A percentile compares a stretch with the other conserved stretches of the same genome.
Conservation (phyloP, 2,797 vertebrate genomes). For the Rhinatrema bivittatum region DNA sequence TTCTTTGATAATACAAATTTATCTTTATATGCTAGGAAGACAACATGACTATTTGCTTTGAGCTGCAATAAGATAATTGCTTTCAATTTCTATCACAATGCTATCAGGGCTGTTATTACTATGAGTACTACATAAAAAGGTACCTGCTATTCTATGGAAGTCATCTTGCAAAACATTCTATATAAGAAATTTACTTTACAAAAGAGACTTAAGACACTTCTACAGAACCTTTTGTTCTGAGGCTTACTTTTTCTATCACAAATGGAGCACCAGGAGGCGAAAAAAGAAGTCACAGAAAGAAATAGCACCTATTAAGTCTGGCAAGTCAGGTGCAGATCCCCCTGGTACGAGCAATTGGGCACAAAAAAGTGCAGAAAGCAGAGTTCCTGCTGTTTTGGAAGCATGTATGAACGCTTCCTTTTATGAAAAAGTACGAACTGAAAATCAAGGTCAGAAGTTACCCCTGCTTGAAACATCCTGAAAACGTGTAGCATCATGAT, state of each 20-base stretch:
- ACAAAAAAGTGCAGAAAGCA: not conserved
- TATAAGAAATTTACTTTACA: too few species aligned
- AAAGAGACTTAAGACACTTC: not conserved
- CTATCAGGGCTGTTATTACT: too few species aligned
- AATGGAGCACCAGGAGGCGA: not conserved
- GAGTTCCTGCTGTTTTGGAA: conserved; percentile 7
- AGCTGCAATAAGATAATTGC: too few species aligned
- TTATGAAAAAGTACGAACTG: not conserved
- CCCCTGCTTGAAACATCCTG: not conserved
- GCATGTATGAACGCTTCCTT: not conserved
- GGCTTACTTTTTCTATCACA: not conserved
- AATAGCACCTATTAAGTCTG: conserved; percentile 6
- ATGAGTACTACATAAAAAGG: too few species aligned
- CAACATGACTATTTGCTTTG: too few species aligned
- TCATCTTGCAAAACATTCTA: not conserved
- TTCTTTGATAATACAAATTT: too few species aligned
- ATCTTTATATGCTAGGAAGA: too few species aligned
- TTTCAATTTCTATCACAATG: too few species aligned
- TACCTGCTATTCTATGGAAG: not conserved
- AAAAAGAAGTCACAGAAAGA: conserved; percentile 3
- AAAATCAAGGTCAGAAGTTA: too few species aligned
- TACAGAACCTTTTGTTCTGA: not conserved
- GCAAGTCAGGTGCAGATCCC: not conserved
- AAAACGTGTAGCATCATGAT: too few species aligned
- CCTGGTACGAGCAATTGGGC: not conserved